These are phyloP conservation scores for Plumapathes pennacea DNA, from an alignment of 92 coral and sea anemone species.

Conservation along the genomic window DNA sequence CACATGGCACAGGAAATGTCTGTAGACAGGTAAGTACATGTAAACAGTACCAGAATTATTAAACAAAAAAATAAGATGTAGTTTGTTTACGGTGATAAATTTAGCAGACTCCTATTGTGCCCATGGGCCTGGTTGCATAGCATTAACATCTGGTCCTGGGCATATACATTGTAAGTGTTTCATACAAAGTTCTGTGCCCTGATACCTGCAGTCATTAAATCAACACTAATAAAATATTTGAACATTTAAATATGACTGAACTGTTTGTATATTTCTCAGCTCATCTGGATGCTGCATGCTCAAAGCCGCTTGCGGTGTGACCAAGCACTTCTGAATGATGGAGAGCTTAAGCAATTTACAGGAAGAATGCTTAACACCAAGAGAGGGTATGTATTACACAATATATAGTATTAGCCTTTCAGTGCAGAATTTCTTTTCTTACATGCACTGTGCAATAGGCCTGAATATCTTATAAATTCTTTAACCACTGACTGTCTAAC, in stretches of 20 bases:
- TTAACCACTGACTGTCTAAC: no score
- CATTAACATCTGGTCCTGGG: neutral
- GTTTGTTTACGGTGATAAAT: no score
- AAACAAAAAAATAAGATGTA: neutral
- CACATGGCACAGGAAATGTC: slow-evolving; percentile 69
- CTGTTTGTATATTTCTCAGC: slow-evolving; percentile 2
- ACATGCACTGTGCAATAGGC: no score
- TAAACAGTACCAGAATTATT: no score
- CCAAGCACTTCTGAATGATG: slow-evolving; percentile 9
- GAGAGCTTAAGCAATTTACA: slow-evolving; percentile 13
- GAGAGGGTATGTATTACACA: slow-evolving; percentile 35
- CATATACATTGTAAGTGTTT: neutral
- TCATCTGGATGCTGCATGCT: slow-evolving; percentile 57
- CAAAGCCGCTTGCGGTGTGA: slow-evolving; percentile 36
- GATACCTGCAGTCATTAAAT: no score
- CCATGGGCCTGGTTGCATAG: no score
- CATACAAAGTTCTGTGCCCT: no score
- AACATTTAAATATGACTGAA: neutral
- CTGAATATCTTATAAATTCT: no score
- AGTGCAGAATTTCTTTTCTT: no score
- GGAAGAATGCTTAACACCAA: slow-evolving; percentile 45
- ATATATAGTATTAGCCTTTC: no score
- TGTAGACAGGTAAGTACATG: slow-evolving; percentile 44
- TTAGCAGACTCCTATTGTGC: no score
- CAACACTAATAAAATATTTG: no score